Evolutionary conservation across 1,140 invertebrate genomes (phyloP).

Genomic region (Aphis gossypii): DNA sequence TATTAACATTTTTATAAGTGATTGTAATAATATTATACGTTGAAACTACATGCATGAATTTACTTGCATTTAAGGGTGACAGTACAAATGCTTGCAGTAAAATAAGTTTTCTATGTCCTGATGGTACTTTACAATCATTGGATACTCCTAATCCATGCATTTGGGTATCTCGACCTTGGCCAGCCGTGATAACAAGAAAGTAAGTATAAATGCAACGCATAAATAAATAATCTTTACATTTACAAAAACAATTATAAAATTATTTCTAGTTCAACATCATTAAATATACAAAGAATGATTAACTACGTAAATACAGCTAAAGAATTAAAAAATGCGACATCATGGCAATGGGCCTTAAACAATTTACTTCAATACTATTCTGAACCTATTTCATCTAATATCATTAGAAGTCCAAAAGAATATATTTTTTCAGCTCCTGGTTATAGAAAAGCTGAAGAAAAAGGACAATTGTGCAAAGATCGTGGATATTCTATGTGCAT

Average conservation of each 20-base stretch:
- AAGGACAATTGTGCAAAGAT: background rate
- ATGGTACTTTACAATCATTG: slow-evolving; percentile 75
- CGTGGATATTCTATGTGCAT: slow-evolving; percentile 37
- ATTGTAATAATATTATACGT: background rate
- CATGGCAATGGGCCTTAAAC: slow-evolving; percentile 42
- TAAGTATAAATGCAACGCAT: slow-evolving; percentile 60
- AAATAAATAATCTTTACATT: background rate
- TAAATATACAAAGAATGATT: slow-evolving; percentile 36
- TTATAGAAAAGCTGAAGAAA: slow-evolving; percentile 33
- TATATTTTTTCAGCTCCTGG: slow-evolving; percentile 34
- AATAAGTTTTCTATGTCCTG: slow-evolving; percentile 80
- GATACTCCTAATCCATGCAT: slow-evolving; percentile 70
- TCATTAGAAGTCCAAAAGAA: slow-evolving; percentile 37
- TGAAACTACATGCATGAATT: background rate
- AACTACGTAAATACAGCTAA: slow-evolving; percentile 36
- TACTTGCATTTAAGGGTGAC: slow-evolving; percentile 48
- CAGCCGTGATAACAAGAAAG: slow-evolving; percentile 72
- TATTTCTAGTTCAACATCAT: background rate
- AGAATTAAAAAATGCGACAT: slow-evolving; percentile 10
- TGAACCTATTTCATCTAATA: slow-evolving; percentile 34
- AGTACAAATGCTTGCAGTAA: slow-evolving; percentile 64
- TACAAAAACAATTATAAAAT: background rate
- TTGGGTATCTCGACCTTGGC: slow-evolving; percentile 82
- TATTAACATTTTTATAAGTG: background rate
- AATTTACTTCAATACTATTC: slow-evolving; percentile 47